Base-by-base conservation (phyloP, 1,140 invertebrate genomes). In the Gonatopus flavifemur region DNA sequence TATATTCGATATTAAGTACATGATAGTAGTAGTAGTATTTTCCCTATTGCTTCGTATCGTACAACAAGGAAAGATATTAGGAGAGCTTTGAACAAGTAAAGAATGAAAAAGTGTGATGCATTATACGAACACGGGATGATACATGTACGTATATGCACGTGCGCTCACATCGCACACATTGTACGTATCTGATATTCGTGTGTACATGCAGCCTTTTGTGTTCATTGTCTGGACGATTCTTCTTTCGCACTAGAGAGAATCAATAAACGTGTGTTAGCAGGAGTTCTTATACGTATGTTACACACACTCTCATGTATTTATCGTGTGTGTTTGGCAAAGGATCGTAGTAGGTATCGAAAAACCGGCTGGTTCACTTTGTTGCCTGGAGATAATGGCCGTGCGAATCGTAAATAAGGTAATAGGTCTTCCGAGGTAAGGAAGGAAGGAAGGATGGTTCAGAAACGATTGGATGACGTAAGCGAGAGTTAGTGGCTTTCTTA, bases 401-500 rank as follows among this genome's bases (percentile, higher is more conserved):
- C 60, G 60, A 63, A 63, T 63, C 59, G 60, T 63, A 63, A 63
- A 63, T 63, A 63, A 63, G 60, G 55, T 63, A 63, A 63, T 63
- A 63, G 60, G 60, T 63, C 60, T 62, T 61, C 51, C 35, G 47
- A 52, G 54, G 40, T n/a, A n/a, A n/a, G n/a, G n/a, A n/a, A n/a
- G n/a, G n/a, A n/a, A n/a, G n/a, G n/a, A 35, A 24, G 33, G 51
- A 43, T 55, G 49, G 49, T 40, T 54, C 54, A 47, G 25, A 9
- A 54, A 57, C 25, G 59, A 57, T 57, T 55, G 49, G 40, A 41
- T 62, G 59, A 62, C 59, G 59, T 62, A 62, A 62, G 59, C 59
- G 46, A 44, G 35, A 54, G n/a, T n/a, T n/a, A n/a, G n/a, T n/a
- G 38, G 38, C 39, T 43, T n/a, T 50, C 59, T 56, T 60, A 60